These are phyloP conservation scores for Portevinia maculata DNA, from an alignment of 2,888 invertebrate species.

Conservation along the genomic window DNA sequence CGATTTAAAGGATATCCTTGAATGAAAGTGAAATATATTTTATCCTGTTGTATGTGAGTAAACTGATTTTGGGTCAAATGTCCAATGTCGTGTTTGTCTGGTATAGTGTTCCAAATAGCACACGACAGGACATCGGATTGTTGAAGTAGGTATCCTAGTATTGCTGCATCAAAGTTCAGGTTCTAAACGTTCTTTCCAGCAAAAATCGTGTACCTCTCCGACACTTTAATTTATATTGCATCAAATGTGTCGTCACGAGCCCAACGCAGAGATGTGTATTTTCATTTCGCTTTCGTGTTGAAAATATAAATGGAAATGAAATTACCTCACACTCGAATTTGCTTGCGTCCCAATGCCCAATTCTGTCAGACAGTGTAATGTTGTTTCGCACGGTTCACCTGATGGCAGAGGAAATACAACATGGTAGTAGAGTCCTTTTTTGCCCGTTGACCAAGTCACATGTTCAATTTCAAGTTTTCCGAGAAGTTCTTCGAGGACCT, in stretches of 20 bases:
- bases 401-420: conserved; percentile 88
- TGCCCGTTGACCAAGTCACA: conserved; percentile 88
- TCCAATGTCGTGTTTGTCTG: background rate
- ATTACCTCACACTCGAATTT: conserved; percentile 89
- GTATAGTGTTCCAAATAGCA: background rate
- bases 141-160: background rate
- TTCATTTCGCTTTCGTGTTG: too few relatives aligned
- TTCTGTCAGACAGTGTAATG: conserved; percentile 89
- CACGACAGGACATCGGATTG: background rate
- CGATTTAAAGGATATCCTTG: conserved; percentile 40
- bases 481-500: conserved; percentile 88
- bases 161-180: background rate
- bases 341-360: conserved; percentile 88
- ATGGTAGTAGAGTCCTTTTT: conserved; percentile 87
- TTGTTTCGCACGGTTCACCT: conserved; percentile 89
- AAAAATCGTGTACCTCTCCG: conserved; percentile 2
- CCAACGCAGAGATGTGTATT: conserved; percentile 2
- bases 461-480: conserved; percentile 87
- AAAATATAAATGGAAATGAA: conserved; percentile 62
- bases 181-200: background rate
- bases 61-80: background rate
- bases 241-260: conserved; percentile 10
- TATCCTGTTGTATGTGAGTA: background rate
- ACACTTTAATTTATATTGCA: conserved; percentile 28
- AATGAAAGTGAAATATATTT: conserved; percentile 1